Base-by-base conservation (phyloP, 2,113 vertebrate species). In the Felis chaus region DNA sequence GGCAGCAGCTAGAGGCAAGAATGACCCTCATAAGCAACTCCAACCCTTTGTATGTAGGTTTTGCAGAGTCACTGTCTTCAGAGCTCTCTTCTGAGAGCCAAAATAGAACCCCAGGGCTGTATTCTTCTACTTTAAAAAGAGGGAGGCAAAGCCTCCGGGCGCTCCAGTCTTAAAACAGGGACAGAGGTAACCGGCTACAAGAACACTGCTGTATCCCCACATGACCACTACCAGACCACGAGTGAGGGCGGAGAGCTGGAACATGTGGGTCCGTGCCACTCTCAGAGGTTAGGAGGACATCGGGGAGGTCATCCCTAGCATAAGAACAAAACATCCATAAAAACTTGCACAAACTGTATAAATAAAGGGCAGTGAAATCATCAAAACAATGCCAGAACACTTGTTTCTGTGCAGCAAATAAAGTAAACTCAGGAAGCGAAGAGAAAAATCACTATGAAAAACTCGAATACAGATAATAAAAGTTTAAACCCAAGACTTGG, bases 401-500 rank as follows among this genome's bases (percentile, higher is more conserved):
- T 87, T 73, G 65, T 31, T 86, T 85, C 90, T 91, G 21, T 31
- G n/a, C 31, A 63, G 21, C 19, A 80, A 90, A 48, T 79, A 73
- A 33, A 81, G 36, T 27, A 92, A 39, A 96, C 68, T 93, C 45
- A 86, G 55, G 71, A 94, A 57, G 41, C 29, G 21, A n/a, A 66
- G 27, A 71, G 86, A 86, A 82, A 39, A 61, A 36, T 50, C 8
- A 53, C 10, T 29, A 31, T 18, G 23, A 85, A 96, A 89, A 69
- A 41, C 84, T 78, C 45, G n/a, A 89, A 33, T 31, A 78, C 1
- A 68, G 31, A 78, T n/a, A 76, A 84, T 55, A 86, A 89, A 96
- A 11, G 10, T 71, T 66, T 76, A 94, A 93, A 86, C 29, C 25
- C 19, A 97, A 94, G 48, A 91, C 57, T 73, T n/a, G 84, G 81